Evolutionary conservation across 2,113 vertebrate species (phyloP).

Genomic region (Chionodraco myersi): DNA sequence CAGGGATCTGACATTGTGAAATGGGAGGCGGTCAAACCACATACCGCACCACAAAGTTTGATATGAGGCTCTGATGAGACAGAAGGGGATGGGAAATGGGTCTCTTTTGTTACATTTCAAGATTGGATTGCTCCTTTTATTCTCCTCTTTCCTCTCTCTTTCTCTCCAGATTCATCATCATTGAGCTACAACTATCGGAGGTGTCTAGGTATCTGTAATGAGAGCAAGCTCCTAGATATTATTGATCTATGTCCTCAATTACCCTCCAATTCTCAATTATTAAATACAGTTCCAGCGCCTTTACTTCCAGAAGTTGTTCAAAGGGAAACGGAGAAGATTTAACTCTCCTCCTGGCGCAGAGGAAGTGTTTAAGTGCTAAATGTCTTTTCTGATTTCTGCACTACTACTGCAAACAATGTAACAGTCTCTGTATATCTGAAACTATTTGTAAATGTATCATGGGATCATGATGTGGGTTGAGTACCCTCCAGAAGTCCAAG

Average conservation of each 20-base stretch:
- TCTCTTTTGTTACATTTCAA: conserved; percentile 75
- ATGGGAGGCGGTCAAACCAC: conserved; percentile 71
- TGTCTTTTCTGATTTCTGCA: conserved; percentile 51
- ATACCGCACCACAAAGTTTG: conserved; percentile 71
- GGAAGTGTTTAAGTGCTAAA: conserved; percentile 44
- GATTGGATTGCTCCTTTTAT: conserved; percentile 56
- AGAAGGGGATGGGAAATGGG: conserved; percentile 64
- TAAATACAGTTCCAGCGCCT: conserved; percentile 64
- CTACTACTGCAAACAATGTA: background rate
- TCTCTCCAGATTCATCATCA: conserved; percentile 72
- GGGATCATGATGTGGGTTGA: conserved; percentile 21
- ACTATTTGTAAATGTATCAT: conserved; percentile 8
- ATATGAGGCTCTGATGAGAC: conserved; percentile 66
- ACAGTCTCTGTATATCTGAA: conserved; percentile 15
- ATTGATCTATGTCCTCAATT: conserved; percentile 81
- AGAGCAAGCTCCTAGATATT: conserved; percentile 75
- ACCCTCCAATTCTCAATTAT: conserved; percentile 78
- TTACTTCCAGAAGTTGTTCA: conserved; percentile 67
- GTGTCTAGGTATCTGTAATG: conserved; percentile 69
- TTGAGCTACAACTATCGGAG: conserved; percentile 70
- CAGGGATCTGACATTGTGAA: conserved; percentile 79
- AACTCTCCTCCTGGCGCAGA: conserved; percentile 56
- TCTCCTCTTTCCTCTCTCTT: conserved; percentile 26
- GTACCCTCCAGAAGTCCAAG: background rate
- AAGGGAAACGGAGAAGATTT: conserved; percentile 51